Percentiles rank a stretch among this genome's conserved stretches.
Evolutionary conservation across 2,113 vertebrate species (phyloP).

Genomic region (Myotis davidii): DNA sequence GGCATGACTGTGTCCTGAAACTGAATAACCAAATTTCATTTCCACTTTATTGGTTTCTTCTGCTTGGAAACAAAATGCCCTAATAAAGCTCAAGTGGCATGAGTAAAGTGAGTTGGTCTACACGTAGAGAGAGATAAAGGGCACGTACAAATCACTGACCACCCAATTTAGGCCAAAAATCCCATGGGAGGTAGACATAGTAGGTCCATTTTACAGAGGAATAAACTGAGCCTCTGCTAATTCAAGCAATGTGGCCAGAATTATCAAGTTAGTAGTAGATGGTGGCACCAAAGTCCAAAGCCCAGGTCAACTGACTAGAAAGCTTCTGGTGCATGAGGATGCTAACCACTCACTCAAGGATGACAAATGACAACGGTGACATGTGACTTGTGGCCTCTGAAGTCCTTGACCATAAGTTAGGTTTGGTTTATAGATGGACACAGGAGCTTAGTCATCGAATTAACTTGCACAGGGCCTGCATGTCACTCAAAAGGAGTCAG

Average conservation of each 20-base stretch:
- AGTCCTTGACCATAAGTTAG: background rate
- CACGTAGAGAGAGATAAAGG: background rate
- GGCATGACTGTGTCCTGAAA: background rate
- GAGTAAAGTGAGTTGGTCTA: background rate
- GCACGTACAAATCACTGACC: background rate
- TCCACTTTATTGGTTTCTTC: background rate
- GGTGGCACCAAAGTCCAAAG: background rate
- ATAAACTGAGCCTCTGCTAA: background rate
- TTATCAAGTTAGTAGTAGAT: background rate
- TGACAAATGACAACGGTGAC: background rate
- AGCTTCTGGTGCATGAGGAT: too few relatives aligned
- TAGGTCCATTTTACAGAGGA: background rate
- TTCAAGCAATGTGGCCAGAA: background rate
- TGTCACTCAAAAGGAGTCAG: conserved; percentile 53
- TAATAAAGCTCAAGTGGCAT: accelerated
- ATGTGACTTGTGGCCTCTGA: background rate
- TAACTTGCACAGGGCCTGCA: conserved; percentile 55
- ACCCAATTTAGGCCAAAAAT: background rate
- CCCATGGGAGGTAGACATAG: too few relatives aligned
- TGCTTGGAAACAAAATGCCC: background rate
- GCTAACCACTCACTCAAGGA: conserved; percentile 6
- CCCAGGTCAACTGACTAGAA: background rate
- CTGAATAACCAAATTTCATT: background rate
- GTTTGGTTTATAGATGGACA: conserved; percentile 47
- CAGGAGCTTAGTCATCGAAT: conserved; percentile 34